A percentile compares a stretch with the other conserved stretches of the same genome.
phyloP scores from a whole-genome alignment of 2,888 invertebrate species.

The Plemyria rubiginata region DNA sequence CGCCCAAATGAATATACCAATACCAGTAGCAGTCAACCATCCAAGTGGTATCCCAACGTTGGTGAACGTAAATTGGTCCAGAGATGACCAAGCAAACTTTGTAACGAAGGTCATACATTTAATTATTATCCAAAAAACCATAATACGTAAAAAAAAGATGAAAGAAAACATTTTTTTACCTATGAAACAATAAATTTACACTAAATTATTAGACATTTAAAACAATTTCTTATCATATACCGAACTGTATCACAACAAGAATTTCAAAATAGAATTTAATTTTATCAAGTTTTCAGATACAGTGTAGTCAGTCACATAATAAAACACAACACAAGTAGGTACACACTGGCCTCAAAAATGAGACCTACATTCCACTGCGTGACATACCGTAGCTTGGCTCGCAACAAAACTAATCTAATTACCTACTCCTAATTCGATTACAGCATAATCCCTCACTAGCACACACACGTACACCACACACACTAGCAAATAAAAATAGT shows the following conservation, averaged over 20 bases:
- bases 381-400: slow-evolving; percentile 48
- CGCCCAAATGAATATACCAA: not conserved
- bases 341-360: slow-evolving; percentile 35
- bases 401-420: slow-evolving; percentile 75
- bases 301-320: slow-evolving; percentile 8
- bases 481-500: slow-evolving; percentile 31
- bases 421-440: slow-evolving; percentile 75
- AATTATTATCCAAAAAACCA: too few species aligned
- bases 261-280: not conserved
- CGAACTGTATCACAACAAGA: slow-evolving; percentile 17
- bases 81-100: too few species aligned
- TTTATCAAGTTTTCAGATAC: not conserved
- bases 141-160: too few species aligned
- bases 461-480: slow-evolving; percentile 41
- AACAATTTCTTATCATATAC: not conserved
- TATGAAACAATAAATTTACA: not conserved
- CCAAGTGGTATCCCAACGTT: not conserved
- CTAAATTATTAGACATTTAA: not conserved
- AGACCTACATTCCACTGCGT: slow-evolving; percentile 57
- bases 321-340: slow-evolving; percentile 23
- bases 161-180: not conserved
- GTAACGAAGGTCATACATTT: too few species aligned
- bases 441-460: slow-evolving; percentile 59
- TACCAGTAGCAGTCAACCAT: not conserved
- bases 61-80: not conserved